Conservation (phyloP, 2,888 invertebrate genomes). For the Crossocerus cetratus region DNA sequence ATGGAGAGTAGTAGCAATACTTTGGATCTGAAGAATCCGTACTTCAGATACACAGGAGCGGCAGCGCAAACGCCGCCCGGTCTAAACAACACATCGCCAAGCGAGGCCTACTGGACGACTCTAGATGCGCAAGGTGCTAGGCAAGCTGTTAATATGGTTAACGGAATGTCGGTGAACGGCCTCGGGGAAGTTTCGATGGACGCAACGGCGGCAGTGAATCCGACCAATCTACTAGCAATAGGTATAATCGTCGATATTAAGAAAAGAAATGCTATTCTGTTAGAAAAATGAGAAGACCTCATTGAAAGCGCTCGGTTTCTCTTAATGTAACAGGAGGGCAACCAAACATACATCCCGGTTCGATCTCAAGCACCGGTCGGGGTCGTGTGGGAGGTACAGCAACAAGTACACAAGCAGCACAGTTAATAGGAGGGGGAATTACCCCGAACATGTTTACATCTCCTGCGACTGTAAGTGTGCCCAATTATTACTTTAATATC, state of each 20-base stretch:
- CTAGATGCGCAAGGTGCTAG: constrained; percentile 86
- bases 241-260: constrained; percentile 55
- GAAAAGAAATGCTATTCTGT: too few species aligned
- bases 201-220: constrained; percentile 80
- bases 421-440: constrained; percentile 84
- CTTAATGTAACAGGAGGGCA: constrained; percentile 75
- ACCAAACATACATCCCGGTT: constrained; percentile 82
- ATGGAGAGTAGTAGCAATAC: constrained; percentile 90
- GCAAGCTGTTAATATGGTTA: constrained; percentile 85
- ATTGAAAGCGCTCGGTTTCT: not conserved
- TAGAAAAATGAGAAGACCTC: too few species aligned
- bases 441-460: constrained; percentile 83
- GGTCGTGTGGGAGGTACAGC: constrained; percentile 80
- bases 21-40: constrained; percentile 98
- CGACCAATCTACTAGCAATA: constrained; percentile 76
- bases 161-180: constrained; percentile 87
- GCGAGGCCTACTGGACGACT: constrained; percentile 94
- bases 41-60: constrained; percentile 97
- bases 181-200: constrained; percentile 86
- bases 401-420: constrained; percentile 81
- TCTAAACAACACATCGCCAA: constrained; percentile 92
- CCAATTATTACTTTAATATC: constrained; percentile 22
- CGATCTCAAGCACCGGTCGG: constrained; percentile 82
- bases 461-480: constrained; percentile 74
- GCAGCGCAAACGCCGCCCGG: constrained; percentile 96